Conservation (phyloP, 2,113 vertebrate genomes). For the Lophochroa leadbeateri region DNA sequence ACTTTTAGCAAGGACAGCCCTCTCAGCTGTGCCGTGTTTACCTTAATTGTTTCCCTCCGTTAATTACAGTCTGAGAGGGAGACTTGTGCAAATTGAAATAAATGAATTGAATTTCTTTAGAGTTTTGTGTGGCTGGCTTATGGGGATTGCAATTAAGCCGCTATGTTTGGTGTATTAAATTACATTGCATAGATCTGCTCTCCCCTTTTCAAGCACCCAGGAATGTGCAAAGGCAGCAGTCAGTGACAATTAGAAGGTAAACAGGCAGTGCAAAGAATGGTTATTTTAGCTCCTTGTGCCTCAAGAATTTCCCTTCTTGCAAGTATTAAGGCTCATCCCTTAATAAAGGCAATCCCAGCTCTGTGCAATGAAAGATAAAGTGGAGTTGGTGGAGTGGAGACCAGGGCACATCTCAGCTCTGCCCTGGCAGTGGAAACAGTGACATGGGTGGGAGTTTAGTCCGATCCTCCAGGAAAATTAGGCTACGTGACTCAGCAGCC, state of each 20-base stretch:
- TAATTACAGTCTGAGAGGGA: slow-evolving; percentile 63
- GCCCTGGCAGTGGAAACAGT: not conserved
- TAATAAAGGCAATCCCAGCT: not conserved
- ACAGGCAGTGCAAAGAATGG: not conserved
- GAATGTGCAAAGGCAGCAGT: not conserved
- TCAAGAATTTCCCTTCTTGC: not conserved
- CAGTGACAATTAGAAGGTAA: slow-evolving; percentile 18
- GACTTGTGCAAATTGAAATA: slow-evolving; percentile 65
- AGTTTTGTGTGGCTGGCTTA: slow-evolving; percentile 49
- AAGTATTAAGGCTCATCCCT: not conserved
- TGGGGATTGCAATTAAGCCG: slow-evolving; percentile 47
- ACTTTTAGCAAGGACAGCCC: slow-evolving; percentile 41
- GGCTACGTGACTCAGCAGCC: not conserved
- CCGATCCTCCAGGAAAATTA: not conserved
- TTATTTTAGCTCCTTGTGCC: not conserved
- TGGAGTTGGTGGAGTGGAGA: not conserved
- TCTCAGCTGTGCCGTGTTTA: slow-evolving; percentile 42
- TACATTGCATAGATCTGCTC: slow-evolving; percentile 26
- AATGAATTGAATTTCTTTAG: slow-evolving; percentile 68
- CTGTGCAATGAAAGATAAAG: not conserved
- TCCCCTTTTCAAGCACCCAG: not conserved
- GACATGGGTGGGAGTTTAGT: not conserved
- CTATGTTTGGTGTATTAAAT: slow-evolving; percentile 53
- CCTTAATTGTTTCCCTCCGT: slow-evolving; percentile 54
- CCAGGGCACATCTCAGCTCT: not conserved